Evolutionary conservation across 1,140 invertebrate species (phyloP).

Genomic region (Campodea augens): DNA sequence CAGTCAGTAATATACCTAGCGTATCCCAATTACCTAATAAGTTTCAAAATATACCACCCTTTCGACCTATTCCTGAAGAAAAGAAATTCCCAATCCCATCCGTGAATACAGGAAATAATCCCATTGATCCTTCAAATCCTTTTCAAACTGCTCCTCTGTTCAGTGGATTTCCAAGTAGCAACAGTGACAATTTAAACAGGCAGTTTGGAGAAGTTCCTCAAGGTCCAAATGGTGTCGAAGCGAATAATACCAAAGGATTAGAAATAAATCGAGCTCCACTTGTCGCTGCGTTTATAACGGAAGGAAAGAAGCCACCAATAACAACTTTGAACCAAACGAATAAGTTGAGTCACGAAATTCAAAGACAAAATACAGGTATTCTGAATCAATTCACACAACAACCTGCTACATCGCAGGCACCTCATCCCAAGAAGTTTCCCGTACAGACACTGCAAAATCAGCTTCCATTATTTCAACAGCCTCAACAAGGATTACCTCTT

Average conservation of each 20-base stretch:
- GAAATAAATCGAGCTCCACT: too few species aligned
- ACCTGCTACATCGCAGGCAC: neutral
- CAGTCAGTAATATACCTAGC: neutral
- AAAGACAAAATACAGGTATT: too few species aligned
- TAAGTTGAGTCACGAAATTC: too few species aligned
- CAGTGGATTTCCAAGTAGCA: neutral
- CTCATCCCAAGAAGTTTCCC: neutral
- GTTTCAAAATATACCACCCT: neutral
- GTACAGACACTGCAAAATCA: neutral
- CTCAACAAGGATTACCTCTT: neutral
- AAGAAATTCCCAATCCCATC: neutral
- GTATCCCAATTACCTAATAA: neutral
- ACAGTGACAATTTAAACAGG: neutral
- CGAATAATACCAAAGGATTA: too few species aligned
- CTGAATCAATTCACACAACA: too few species aligned
- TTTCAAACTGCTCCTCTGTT: neutral
- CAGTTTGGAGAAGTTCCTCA: neutral
- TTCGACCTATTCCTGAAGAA: neutral
- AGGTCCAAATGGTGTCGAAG: too few species aligned
- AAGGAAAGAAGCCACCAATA: too few species aligned
- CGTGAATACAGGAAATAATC: neutral
- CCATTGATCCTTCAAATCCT: neutral
- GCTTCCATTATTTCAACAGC: neutral
- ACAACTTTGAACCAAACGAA: too few species aligned
- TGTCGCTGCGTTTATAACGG: too few species aligned